These are phyloP conservation scores for Labeo rohita DNA, from an alignment of 2,113 vertebrate genomes.

Conservation along the genomic window DNA sequence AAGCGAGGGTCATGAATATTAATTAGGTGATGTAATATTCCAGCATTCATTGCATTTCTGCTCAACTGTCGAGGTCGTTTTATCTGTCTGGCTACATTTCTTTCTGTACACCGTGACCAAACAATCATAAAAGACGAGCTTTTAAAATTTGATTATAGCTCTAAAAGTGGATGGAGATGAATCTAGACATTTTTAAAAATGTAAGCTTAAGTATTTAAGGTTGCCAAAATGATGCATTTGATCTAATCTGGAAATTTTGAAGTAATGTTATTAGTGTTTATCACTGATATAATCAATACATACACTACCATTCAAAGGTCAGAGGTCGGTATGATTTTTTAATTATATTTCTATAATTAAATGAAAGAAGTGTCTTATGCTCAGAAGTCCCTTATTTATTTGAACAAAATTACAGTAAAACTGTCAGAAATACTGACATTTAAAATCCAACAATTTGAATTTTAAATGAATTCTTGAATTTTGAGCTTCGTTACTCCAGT, in stretches of 20 bases:
- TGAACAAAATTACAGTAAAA: background rate
- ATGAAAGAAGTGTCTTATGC: background rate
- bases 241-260: background rate
- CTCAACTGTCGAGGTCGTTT: background rate
- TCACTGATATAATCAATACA: background rate
- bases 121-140: background rate
- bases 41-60: background rate
- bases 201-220: background rate
- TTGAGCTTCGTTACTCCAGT: background rate
- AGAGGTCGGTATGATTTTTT: background rate
- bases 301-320: background rate
- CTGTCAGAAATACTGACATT: background rate
- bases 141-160: background rate
- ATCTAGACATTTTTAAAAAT: background rate
- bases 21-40: background rate
- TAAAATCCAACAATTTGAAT: too few species aligned
- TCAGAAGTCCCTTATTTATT: background rate
- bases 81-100: background rate
- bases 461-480: too few species aligned
- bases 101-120: background rate
- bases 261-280: background rate
- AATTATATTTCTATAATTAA: background rate
- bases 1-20: background rate
- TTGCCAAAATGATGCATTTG: background rate
- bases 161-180: background rate